Evolutionary conservation across 2,113 vertebrate species (phyloP), one percentile per base, ranked within the genome.

Genomic region (Podarcis cretensis): DNA sequence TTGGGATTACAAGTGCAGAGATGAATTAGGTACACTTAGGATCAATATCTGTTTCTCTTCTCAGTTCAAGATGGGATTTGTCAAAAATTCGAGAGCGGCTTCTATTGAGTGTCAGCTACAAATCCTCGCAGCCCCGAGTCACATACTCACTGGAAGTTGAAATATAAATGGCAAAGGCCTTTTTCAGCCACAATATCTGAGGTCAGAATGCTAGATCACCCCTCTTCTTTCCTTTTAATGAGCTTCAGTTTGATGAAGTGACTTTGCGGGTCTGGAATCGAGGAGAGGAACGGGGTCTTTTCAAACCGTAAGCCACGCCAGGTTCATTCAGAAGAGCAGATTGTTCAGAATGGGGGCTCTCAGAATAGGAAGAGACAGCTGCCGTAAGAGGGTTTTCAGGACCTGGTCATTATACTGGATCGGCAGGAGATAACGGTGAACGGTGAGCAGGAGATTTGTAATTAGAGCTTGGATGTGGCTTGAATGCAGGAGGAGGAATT

Each of bases 21-120:
- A 97, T 98, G 97, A 98, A 98, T 98, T 97, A 98, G 97, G 96
- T 97, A 97, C 96, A 97, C 97, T 97, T 97, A 97, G 97, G 96
- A 98, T 98, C 97, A 97, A 98, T 98, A 98, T 98, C 96, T 98
- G 97, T 97, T 98, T 98, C 97, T 98, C 97, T 97, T 97, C 96
- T 97, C 74, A 81, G 97, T 96, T 97, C 96, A 97, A 97, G 97
- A 98, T 97, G 96, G 97, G 97, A 98, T 98, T 97, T 98, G 97
- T 97, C 97, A 98, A 98, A 88, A 97, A 98, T 97, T 97, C 85
- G 94, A 98, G 96, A 97, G 96, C 96, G 93, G 95, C 94, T 97
- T 97, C 97, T 98, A 97, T 97, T 96, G 96, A 98, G 96, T 97
- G 96, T 97, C 97, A 97, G 96, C 97, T 96, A 97, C 97, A 98